Base-by-base conservation (phyloP, 2,888 invertebrate genomes). In the Epicampocera succincta region DNA sequence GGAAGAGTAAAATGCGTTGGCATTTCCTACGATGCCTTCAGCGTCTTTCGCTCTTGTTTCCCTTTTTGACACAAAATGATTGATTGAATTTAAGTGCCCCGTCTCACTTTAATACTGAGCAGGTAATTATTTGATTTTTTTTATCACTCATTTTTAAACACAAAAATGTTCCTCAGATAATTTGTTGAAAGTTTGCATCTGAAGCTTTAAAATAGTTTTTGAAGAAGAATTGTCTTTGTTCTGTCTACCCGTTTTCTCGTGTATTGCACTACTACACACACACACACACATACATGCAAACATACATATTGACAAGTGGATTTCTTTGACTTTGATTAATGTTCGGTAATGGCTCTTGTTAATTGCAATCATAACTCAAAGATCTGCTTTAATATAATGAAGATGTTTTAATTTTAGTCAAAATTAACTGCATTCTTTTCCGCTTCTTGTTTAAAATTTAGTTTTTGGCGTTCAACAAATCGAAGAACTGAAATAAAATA, bases 291-390 rank as follows among this genome's bases (percentile, higher is more conserved):
- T 25, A 25, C 5, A 5, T 5, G 5, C 25, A 5, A 2, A 25
- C 25, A 25, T 25, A 25, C 2, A 74, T 71, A 75, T 74, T 82
- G 74, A 71, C 71, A 82, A 71, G 71, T 71, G 56, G 74, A 69
- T 63, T 52, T 75, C 52, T 69, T 75, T 79, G 81, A 72, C 72
- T 76, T 72, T 81, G 76, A 81, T 81, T 72, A 81, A 81, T 76
- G 72, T 61, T 42, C 40, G 3, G 58, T 61, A 76, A 80, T 80
- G 50, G 29, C 17, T 75, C 60, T 50, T 61, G 21, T 54, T 71
- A 75, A 44, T 76, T 72, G 42, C 13, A 9, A 12, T 61, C 61
- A 76, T 72, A 76, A 50, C 40, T 81, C 76, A 76, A 54, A 66
- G 56, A 13, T 54, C 6, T 33, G 12, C 25, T 61, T 29, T 50